Percentiles rank a stretch among this genome's conserved stretches.
Evolutionary conservation across 2,888 invertebrate genomes (phyloP).

Genomic region (Rhingia campestris): DNA sequence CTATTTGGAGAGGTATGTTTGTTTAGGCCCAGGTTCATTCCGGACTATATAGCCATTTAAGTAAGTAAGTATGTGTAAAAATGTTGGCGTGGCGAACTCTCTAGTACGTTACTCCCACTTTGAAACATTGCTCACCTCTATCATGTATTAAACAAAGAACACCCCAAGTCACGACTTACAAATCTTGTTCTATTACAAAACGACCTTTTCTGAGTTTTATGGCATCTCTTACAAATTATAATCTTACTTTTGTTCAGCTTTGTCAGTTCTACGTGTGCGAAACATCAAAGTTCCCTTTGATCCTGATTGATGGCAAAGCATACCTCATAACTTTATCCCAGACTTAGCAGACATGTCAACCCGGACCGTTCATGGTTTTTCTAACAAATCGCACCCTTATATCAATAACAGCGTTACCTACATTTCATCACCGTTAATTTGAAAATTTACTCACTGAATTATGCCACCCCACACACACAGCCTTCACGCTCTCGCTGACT

Average conservation of each 20-base stretch:
- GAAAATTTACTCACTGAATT: slow-evolving; percentile 58
- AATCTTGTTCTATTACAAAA: too few relatives aligned
- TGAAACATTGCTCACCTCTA: too few relatives aligned
- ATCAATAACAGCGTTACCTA: slow-evolving; percentile 49
- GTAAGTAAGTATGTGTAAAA: too few relatives aligned
- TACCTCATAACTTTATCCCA: slow-evolving; percentile 33
- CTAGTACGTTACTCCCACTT: too few relatives aligned
- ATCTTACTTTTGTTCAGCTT: neutral
- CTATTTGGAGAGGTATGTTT: too few relatives aligned
- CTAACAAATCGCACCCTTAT: slow-evolving; percentile 48
- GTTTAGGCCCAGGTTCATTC: too few relatives aligned
- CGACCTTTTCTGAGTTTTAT: too few relatives aligned
- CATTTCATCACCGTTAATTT: slow-evolving; percentile 61
- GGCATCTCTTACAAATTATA: too few relatives aligned
- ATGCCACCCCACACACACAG: neutral
- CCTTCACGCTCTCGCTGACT: neutral
- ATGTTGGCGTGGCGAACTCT: too few relatives aligned
- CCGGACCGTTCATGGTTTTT: neutral
- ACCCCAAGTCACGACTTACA: too few relatives aligned
- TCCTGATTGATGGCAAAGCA: slow-evolving; percentile 55
- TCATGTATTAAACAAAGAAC: too few relatives aligned
- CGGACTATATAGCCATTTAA: too few relatives aligned
- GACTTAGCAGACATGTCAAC: slow-evolving; percentile 26
- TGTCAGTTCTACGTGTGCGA: slow-evolving; percentile 3
- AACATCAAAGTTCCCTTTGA: slow-evolving; percentile 35